Evolutionary conservation across 92 coral and sea anemone species (phyloP).

Genomic region (Parazoanthus swiftii): DNA sequence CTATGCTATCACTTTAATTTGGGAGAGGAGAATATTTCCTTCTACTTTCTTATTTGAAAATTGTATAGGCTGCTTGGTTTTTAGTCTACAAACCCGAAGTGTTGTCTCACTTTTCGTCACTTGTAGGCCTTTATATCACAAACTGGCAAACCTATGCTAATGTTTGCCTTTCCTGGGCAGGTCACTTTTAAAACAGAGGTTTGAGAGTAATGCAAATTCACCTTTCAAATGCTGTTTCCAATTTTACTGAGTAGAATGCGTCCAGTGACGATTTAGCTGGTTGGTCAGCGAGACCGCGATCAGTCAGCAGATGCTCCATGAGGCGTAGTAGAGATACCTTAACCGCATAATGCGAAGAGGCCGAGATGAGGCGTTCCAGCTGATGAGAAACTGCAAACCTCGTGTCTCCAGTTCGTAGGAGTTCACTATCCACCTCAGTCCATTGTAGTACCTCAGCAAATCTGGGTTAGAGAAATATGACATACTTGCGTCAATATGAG

Average conservation of each 20-base stretch:
- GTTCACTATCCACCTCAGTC: conserved; percentile 68
- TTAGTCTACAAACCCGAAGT: no score
- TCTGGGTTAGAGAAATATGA: conserved; percentile 39
- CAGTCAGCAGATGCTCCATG: conserved; percentile 68
- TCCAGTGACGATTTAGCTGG: conserved; percentile 50
- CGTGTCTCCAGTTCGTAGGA: conserved; percentile 65
- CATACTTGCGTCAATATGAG: not conserved
- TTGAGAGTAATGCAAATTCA: not conserved
- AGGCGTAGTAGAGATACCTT: conserved; percentile 68
- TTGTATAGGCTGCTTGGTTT: no score
- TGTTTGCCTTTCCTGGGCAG: no score
- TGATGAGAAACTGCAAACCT: conserved; percentile 56
- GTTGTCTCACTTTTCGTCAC: no score
- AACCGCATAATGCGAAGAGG: conserved; percentile 82
- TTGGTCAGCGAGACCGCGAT: conserved; percentile 46
- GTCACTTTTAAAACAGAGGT: no score
- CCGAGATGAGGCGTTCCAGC: conserved; percentile 62
- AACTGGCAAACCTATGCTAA: no score
- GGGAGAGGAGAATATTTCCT: no score
- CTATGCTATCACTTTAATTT: no score
- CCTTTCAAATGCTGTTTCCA: conserved; percentile 93
- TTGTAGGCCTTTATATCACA: no score
- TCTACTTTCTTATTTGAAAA: no score
- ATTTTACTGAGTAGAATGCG: conserved; percentile 64
- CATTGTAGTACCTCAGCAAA: conserved; percentile 65